Conservation (phyloP, 2,888 invertebrate genomes). For the Auanema sp. region DNA sequence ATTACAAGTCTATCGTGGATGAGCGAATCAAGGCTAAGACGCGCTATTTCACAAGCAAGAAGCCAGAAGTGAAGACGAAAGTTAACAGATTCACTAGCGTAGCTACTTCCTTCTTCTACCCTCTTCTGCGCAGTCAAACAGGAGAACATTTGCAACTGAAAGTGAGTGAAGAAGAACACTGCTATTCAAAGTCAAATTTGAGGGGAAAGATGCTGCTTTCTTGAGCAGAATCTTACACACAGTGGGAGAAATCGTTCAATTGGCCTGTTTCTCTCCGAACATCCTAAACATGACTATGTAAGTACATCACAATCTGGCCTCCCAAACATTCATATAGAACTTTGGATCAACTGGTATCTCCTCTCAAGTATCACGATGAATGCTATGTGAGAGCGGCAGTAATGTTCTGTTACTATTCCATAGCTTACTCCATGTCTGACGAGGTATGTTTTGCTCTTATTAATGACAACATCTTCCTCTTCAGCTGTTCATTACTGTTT, state of each 20-base stretch:
- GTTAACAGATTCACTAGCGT: slow-evolving; percentile 17
- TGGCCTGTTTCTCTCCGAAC: slow-evolving; percentile 2
- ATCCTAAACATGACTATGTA: slow-evolving; percentile 18
- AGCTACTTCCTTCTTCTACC: slow-evolving; percentile 20
- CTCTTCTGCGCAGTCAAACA: slow-evolving; percentile 13
- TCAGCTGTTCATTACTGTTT: slow-evolving; percentile 12
- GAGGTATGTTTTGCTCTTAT: background rate
- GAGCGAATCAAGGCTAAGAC: slow-evolving; percentile 15
- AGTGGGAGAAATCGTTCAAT: slow-evolving; percentile 19
- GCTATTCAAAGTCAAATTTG: slow-evolving; percentile 1
- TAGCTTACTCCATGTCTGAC: slow-evolving; percentile 5
- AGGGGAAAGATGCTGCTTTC: slow-evolving; percentile 21
- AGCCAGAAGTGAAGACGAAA: background rate
- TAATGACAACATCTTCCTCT: background rate
- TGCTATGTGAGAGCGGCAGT: slow-evolving; percentile 10
- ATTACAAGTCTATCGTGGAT: slow-evolving; percentile 14
- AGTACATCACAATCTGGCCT: background rate
- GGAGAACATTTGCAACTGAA: slow-evolving; percentile 16
- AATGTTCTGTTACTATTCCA: slow-evolving; percentile 14
- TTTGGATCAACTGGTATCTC: background rate
- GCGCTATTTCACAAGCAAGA: slow-evolving; percentile 5
- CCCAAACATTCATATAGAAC: too few relatives aligned
- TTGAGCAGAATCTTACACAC: slow-evolving; percentile 8
- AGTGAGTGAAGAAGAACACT: too few relatives aligned
- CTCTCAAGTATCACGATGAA: slow-evolving; percentile 21